Percentiles rank a stretch among this genome's conserved stretches.
Conservation (phyloP, 2,113 vertebrate species). For the Corythaixoides concolor region DNA sequence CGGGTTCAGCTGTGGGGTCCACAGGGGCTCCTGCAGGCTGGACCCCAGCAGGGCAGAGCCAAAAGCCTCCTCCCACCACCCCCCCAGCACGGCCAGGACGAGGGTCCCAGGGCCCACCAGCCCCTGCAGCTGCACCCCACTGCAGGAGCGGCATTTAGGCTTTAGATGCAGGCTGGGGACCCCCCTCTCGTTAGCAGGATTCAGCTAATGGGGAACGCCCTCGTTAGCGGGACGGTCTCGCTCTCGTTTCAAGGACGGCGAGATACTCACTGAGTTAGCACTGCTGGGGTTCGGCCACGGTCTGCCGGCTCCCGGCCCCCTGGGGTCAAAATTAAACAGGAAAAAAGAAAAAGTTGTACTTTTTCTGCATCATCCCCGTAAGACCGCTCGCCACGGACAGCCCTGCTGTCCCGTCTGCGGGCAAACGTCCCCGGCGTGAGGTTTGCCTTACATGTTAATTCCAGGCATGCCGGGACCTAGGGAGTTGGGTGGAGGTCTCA, state of each 20-base stretch:
- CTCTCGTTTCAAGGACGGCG: background rate
- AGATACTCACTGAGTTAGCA: constrained; percentile 92
- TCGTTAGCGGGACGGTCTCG: fast-evolving
- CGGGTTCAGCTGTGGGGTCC: background rate
- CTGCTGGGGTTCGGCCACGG: constrained; percentile 98
- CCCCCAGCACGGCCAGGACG: background rate
- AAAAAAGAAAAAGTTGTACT: background rate
- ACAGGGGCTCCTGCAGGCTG: fast-evolving
- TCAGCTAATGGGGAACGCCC: background rate
- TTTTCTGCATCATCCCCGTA: background rate
- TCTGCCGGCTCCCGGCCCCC: constrained; percentile 93
- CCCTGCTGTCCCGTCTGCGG: background rate
- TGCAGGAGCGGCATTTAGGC: background rate
- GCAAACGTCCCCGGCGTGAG: fast-evolving
- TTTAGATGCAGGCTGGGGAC: background rate
- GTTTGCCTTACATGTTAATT: constrained; percentile 92
- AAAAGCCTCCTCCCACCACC: background rate
- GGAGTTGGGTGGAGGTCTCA: constrained; percentile 98
- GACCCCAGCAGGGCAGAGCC: background rate
- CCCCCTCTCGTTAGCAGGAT: background rate
- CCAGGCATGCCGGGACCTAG: constrained; percentile 97
- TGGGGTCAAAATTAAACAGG: constrained; percentile 55
- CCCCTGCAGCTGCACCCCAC: background rate
- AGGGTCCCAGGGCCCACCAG: background rate
- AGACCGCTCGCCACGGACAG: background rate